Conservation (phyloP, 2,113 vertebrate species). For the Eolophus roseicapilla region DNA sequence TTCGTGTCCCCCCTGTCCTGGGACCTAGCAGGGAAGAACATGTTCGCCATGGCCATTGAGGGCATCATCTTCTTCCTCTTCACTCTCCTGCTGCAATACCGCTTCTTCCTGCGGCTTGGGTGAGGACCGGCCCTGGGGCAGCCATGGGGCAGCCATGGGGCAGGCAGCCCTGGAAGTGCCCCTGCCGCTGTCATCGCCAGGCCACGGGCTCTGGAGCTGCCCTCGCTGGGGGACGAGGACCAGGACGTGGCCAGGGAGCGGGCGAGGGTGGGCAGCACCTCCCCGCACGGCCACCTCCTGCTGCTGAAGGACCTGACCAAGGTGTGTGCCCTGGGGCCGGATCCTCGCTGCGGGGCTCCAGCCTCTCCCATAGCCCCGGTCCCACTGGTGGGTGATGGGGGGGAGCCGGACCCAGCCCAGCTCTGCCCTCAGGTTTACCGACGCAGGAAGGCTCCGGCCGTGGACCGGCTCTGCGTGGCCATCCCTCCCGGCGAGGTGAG, state of each 20-base stretch:
- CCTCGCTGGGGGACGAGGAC: constrained; percentile 81
- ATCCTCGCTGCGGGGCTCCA: accelerated
- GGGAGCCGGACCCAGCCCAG: background rate
- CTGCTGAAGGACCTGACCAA: constrained; percentile 89
- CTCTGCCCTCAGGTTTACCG: constrained; percentile 78
- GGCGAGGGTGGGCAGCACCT: constrained; percentile 75
- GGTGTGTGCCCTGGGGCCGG: constrained; percentile 62
- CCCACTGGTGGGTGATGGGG: accelerated
- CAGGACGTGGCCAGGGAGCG: constrained; percentile 86
- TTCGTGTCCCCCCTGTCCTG: constrained; percentile 88
- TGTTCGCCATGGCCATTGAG: constrained; percentile 89
- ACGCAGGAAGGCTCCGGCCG: constrained; percentile 83
- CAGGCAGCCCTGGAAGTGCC: background rate
- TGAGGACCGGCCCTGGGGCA: background rate
- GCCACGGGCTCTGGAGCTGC: constrained; percentile 38
- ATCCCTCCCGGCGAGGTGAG: constrained; percentile 89
- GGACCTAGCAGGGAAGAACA: constrained; percentile 92
- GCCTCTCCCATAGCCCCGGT: accelerated
- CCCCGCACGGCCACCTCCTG: constrained; percentile 78
- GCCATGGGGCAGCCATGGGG: accelerated
- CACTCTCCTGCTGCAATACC: constrained; percentile 88
- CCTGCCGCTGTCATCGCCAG: background rate
- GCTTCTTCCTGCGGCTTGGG: constrained; percentile 79
- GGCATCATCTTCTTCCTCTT: constrained; percentile 88
- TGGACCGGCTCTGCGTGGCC: constrained; percentile 89